Evolutionary conservation across 2,113 vertebrate species (phyloP).

Genomic region (Antechinus stuartii): DNA sequence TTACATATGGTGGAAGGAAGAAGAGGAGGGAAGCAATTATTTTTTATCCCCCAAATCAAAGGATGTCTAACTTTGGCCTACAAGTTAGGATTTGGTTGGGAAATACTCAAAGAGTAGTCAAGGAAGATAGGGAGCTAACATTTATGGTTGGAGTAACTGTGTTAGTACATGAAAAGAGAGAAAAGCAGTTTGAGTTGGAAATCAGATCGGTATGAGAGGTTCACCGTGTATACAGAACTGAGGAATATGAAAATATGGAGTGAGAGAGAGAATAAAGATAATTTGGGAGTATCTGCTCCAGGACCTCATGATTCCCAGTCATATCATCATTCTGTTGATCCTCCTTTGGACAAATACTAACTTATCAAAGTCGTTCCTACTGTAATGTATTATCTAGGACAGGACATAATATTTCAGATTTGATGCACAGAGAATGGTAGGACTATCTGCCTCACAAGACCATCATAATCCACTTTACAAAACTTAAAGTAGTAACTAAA

Average conservation of each 20-base stretch:
- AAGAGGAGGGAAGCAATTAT: too few relatives aligned
- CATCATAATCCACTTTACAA: neutral
- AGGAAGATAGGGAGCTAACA: neutral
- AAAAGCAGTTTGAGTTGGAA: neutral
- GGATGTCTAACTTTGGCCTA: too few relatives aligned
- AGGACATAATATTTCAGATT: neutral
- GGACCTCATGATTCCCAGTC: too few relatives aligned
- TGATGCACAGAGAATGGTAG: neutral
- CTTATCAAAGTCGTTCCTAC: neutral
- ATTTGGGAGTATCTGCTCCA: neutral
- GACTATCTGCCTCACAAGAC: neutral
- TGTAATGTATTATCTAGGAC: neutral
- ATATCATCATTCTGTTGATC: neutral
- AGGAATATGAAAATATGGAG: neutral
- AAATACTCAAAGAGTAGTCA: neutral
- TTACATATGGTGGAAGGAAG: too few relatives aligned
- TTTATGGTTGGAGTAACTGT: neutral
- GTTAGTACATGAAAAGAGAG: neutral
- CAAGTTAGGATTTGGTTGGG: too few relatives aligned
- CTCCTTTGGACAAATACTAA: neutral
- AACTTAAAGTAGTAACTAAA: neutral
- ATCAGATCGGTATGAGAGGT: neutral
- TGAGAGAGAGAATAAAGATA: neutral
- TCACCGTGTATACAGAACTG: neutral
- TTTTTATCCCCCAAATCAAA: too few relatives aligned